Conservation (phyloP, 2,113 vertebrate species). For the Ranitomeya variabilis region DNA sequence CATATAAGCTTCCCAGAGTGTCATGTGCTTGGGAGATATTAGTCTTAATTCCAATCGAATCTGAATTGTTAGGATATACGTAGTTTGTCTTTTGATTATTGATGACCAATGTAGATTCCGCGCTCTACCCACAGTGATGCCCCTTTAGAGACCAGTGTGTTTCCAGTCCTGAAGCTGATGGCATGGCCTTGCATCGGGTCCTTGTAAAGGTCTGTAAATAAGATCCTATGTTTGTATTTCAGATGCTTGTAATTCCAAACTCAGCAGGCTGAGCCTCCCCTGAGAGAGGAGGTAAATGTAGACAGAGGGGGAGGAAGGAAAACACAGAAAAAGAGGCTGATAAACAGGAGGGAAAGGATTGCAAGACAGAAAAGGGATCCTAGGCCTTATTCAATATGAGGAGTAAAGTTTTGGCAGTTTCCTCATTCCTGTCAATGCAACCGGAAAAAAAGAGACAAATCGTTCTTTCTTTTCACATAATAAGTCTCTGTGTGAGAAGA, state of each 20-base stretch:
- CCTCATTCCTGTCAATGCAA: constrained; percentile 24
- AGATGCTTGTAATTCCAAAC: constrained; percentile 46
- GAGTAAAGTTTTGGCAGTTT: constrained; percentile 25
- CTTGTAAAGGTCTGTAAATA: constrained; percentile 57
- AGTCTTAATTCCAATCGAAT: background rate
- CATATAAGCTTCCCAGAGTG: background rate
- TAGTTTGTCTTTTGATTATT: background rate
- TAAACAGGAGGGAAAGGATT: constrained; percentile 31
- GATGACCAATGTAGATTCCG: background rate
- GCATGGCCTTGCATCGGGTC: constrained; percentile 41
- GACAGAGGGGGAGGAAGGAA: constrained; percentile 46
- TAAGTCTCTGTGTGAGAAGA: constrained; percentile 8
- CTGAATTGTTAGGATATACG: background rate
- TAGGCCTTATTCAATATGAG: background rate
- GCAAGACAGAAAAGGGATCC: constrained; percentile 30
- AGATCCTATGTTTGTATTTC: constrained; percentile 57
- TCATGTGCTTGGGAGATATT: background rate
- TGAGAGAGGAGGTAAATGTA: constrained; percentile 23
- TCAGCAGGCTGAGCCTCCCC: constrained; percentile 19
- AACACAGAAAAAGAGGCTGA: constrained; percentile 30
- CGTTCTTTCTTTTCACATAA: constrained; percentile 22
- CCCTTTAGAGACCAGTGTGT: background rate
- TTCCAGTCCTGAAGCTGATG: constrained; percentile 10
- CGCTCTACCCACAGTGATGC: background rate
- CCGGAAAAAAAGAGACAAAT: constrained; percentile 34